These are phyloP conservation scores for Pipistrellus nathusii DNA, from an alignment of 2,797 vertebrate genomes.

Conservation along the genomic window DNA sequence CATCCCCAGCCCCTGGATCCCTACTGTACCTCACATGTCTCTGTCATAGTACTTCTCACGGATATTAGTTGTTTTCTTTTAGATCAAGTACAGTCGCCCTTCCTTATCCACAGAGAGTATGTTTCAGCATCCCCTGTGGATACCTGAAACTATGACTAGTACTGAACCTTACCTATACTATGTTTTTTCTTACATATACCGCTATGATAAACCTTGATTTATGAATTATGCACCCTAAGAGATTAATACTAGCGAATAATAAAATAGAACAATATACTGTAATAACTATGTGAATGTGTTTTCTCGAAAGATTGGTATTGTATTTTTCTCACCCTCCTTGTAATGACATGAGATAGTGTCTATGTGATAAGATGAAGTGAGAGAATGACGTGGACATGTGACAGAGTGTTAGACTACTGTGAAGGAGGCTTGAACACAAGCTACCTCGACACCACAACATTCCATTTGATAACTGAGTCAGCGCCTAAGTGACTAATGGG, in stretches of 20 bases:
- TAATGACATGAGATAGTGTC: neutral
- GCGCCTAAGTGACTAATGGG: no score
- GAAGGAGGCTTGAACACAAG: neutral
- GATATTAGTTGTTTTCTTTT: neutral
- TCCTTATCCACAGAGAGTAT: neutral
- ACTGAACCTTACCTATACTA: neutral
- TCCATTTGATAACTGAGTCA: neutral
- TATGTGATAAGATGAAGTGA: neutral
- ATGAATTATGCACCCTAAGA: neutral
- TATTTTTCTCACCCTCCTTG: neutral
- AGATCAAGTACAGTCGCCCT: neutral
- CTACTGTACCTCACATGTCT: neutral
- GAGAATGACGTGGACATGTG: neutral
- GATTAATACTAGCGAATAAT: no score
- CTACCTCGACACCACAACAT: neutral
- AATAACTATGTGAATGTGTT: neutral
- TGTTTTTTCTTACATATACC: neutral
- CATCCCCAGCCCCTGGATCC: fast-evolving
- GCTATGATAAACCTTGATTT: neutral
- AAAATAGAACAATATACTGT: neutral
- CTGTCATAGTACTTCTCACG: fast-evolving
- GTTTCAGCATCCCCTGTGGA: neutral
- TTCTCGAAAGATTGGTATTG: neutral
- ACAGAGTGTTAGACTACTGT: no score
- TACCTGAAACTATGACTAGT: neutral